Evolutionary conservation across 2,888 invertebrate species (phyloP).

Genomic region (Ophion slaviceki): DNA sequence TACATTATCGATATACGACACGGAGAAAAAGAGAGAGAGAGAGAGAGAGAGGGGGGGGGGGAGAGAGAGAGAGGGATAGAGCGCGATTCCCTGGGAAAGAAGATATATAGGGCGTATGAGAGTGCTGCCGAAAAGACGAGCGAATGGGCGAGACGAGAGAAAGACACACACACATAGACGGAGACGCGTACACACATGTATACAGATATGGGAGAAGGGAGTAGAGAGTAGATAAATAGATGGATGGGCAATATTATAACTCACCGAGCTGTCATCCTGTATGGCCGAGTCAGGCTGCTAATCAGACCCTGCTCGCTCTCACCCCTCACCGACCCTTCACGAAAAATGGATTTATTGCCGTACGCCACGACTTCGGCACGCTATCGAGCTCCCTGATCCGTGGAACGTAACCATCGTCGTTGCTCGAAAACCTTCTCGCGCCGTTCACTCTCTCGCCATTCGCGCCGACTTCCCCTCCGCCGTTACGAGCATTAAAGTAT

Average conservation of each 20-base stretch:
- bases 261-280: slow-evolving; percentile 84
- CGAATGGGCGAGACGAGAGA: slow-evolving; percentile 62
- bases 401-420: slow-evolving; percentile 79
- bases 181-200: not conserved
- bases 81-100: slow-evolving; percentile 35
- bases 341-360: slow-evolving; percentile 84
- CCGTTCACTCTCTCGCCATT: slow-evolving; percentile 63
- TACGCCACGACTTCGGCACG: slow-evolving; percentile 84
- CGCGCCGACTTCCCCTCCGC: slow-evolving; percentile 59
- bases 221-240: slow-evolving; percentile 83
- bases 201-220: slow-evolving; percentile 51
- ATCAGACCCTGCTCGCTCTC: slow-evolving; percentile 82
- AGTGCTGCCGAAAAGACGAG: slow-evolving; percentile 63
- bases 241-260: slow-evolving; percentile 84
- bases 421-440: slow-evolving; percentile 66
- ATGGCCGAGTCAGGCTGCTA: slow-evolving; percentile 84
- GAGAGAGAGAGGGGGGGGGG: no score
- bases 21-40: slow-evolving; percentile 59
- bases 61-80: slow-evolving; percentile 62
- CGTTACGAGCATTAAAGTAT: slow-evolving; percentile 27
- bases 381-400: slow-evolving; percentile 84
- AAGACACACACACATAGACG: slow-evolving; percentile 29
- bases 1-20: slow-evolving; percentile 72
- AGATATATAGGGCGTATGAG: slow-evolving; percentile 41
- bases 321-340: slow-evolving; percentile 81